Evolutionary conservation across 2,888 invertebrate species (phyloP).

Genomic region (Coelinius sp.): DNA sequence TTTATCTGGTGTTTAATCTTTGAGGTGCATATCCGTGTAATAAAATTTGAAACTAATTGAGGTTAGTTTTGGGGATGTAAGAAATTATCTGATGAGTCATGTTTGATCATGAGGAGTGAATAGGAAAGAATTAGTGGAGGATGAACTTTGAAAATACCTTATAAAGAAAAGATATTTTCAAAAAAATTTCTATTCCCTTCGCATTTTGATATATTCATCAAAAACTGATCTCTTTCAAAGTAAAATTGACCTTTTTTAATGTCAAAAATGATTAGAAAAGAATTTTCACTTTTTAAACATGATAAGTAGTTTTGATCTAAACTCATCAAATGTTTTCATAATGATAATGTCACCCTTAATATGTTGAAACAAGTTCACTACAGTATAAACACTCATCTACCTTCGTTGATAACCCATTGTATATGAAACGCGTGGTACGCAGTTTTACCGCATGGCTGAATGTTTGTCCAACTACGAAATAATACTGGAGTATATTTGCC

Average conservation of each 20-base stretch:
- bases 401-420: background rate
- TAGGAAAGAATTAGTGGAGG: no score
- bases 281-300: background rate
- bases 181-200: no score
- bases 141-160: no score
- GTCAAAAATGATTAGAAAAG: background rate
- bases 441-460: slow-evolving; percentile 3
- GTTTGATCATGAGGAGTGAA: background rate
- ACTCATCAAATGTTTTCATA: background rate
- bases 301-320: background rate
- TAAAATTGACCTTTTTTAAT: no score
- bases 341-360: background rate
- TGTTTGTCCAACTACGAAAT: slow-evolving; percentile 6
- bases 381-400: background rate
- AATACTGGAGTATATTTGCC: slow-evolving; percentile 16
- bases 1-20: slow-evolving; percentile 9
- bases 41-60: background rate
- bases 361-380: background rate
- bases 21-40: background rate
- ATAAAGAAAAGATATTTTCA: no score
- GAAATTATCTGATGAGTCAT: background rate
- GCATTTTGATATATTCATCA: no score
- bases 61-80: background rate
- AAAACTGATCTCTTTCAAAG: no score
- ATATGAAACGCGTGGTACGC: slow-evolving; percentile 8